phyloP scores from a whole-genome alignment of 2,113 vertebrate genomes.

The Perognathus longimembris region DNA sequence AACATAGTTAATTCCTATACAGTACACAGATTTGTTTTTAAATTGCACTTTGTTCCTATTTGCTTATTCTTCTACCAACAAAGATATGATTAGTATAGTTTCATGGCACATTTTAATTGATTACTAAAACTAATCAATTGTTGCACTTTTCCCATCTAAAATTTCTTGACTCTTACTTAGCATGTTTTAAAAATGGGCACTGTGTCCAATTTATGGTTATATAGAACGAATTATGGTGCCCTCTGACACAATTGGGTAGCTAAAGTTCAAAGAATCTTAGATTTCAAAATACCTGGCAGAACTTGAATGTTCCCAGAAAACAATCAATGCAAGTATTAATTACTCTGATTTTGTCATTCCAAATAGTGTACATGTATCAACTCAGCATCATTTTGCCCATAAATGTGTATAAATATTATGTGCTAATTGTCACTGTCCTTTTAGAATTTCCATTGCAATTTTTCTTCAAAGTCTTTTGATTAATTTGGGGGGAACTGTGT shows the following conservation, averaged over 20 bases:
- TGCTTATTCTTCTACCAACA: background rate
- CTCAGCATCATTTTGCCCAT: background rate
- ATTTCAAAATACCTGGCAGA: background rate
- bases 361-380: background rate
- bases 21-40: background rate
- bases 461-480: background rate
- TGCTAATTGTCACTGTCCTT: background rate
- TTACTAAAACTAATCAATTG: background rate
- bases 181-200: background rate
- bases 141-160: too few species aligned
- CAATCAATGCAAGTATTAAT: background rate
- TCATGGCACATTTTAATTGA: constrained; percentile 15
- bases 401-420: background rate
- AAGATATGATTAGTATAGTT: background rate
- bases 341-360: background rate
- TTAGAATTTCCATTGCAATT: background rate
- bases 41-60: background rate
- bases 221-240: background rate
- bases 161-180: background rate
- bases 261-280: background rate
- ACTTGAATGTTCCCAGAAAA: background rate
- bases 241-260: background rate
- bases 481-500: background rate
- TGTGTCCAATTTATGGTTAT: background rate
- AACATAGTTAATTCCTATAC: constrained; percentile 26